phyloP scores from a whole-genome alignment of 53 echinoderm and acorn worm genomes.

The Crossaster papposus region DNA sequence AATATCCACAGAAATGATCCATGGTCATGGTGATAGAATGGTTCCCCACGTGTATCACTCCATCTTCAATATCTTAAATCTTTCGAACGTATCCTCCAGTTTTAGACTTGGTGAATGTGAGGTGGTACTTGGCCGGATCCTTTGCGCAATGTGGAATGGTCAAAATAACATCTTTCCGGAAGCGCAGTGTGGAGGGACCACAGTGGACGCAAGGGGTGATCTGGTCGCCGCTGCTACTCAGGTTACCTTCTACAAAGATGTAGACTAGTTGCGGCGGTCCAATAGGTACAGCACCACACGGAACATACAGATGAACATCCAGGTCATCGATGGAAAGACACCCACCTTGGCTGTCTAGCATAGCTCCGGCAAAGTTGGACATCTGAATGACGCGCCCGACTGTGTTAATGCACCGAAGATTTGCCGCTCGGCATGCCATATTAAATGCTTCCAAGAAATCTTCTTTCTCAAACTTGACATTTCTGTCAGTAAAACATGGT shows the following conservation, averaged over 20 bases:
- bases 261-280: conserved; percentile 33
- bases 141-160: conserved; percentile 44
- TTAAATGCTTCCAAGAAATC: not conserved
- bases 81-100: not conserved
- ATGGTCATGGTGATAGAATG: conserved; percentile 23
- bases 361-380: conserved; percentile 27
- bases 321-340: conserved; percentile 5
- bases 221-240: not conserved
- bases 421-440: not conserved
- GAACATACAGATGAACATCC: conserved; percentile 34
- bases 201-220: conserved; percentile 44
- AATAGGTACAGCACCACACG: conserved; percentile 27
- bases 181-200: conserved; percentile 37
- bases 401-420: not conserved
- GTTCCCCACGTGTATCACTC: not conserved
- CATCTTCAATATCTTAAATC: conserved; percentile 19
- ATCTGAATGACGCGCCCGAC: conserved; percentile 20
- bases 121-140: not conserved
- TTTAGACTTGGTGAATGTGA: conserved; percentile 10
- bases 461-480: not conserved
- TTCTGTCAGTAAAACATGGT: not conserved
- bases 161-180: conserved; percentile 33
- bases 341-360: conserved; percentile 31
- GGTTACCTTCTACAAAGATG: conserved; percentile 26
- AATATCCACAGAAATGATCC: conserved; percentile 49